These are phyloP conservation scores for Esox niger DNA, from an alignment of 2,113 vertebrate species.

Conservation along the genomic window DNA sequence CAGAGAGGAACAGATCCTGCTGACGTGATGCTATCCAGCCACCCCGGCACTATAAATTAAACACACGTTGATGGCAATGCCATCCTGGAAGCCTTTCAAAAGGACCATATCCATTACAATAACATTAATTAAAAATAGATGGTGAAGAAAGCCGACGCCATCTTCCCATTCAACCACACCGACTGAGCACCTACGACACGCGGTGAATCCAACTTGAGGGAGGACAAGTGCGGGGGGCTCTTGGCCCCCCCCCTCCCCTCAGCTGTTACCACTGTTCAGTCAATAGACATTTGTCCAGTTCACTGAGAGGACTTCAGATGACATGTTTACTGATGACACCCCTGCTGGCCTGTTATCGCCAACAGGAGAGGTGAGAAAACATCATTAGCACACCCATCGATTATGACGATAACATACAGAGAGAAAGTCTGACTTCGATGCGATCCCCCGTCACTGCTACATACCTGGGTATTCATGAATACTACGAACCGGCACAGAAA, in stretches of 20 bases:
- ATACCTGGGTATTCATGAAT: too few relatives aligned
- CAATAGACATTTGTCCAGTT: conserved; percentile 60
- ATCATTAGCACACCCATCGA: too few relatives aligned
- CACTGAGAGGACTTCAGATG: conserved; percentile 52
- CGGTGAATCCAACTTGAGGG: too few relatives aligned
- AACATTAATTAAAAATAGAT: not conserved
- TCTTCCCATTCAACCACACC: conserved; percentile 25
- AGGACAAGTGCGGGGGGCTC: too few relatives aligned
- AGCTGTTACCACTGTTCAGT: conserved; percentile 60
- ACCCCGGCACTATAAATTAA: conserved; percentile 41
- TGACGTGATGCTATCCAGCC: conserved; percentile 54
- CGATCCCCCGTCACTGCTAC: too few relatives aligned
- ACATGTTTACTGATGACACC: conserved; percentile 71
- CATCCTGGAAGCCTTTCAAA: conserved; percentile 41
- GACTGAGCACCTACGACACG: conserved; percentile 37
- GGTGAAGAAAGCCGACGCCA: not conserved
- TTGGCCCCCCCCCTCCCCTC: conserved; percentile 10
- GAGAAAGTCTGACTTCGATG: too few relatives aligned
- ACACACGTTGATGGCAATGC: conserved; percentile 32
- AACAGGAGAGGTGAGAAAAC: too few relatives aligned
- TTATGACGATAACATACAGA: too few relatives aligned
- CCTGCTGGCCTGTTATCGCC: conserved; percentile 21
- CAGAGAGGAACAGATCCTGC: conserved; percentile 48
- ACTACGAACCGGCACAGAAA: too few relatives aligned
- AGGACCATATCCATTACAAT: not conserved